Evolutionary conservation across 2,888 invertebrate genomes (phyloP), one percentile per base, ranked within the genome.

Genomic region (Drosophila setosimentum): DNA sequence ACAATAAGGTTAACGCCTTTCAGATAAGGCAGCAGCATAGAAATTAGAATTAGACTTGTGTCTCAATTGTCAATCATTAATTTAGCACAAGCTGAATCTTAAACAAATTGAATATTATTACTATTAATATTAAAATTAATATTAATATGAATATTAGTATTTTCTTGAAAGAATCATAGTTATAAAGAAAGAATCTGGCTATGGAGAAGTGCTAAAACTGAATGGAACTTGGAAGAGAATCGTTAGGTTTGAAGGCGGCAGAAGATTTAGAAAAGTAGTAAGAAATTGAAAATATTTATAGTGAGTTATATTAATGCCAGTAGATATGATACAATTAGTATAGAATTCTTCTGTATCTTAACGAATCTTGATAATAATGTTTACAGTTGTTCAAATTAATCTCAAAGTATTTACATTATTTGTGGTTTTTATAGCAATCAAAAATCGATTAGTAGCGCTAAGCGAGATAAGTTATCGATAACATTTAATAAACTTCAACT

Each of bases 1-100:
- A 58, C 49, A 63, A 60, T n/a, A 35, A 63, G 67, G 66, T 71
- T 76, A 65, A 70, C 63, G 37, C 50, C 42, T 30, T 37, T 49
- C 30, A 48, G 66, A 77, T 79, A 75, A 66, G 42, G 18, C 51
- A 57, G 50, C 45, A 42, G 6, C 13, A 40, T 16, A 11, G 0
- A 42, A 8, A n/a, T 24, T 45, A 24, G 2, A 45, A 24, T 8
- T 24, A 24, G 16, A 16, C 1, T 33, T 29, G 13, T n/a, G 16
- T 32, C 21, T 16, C n/a, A 32, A 33, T 37, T 33, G 40, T 33
- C 54, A 53, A 32, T 58, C 32, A 48, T 11, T 45, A 30, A 4
- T 32, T 1, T 4, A n/a, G 21, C 42, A 42, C 13, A n/a, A 33
- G 3, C 1, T 18, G 30, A 32, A n/a, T 5, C 24, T 32, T 3